These are phyloP conservation scores for Ameiurus melas DNA, from an alignment of 2,113 vertebrate species.

Conservation along the genomic window DNA sequence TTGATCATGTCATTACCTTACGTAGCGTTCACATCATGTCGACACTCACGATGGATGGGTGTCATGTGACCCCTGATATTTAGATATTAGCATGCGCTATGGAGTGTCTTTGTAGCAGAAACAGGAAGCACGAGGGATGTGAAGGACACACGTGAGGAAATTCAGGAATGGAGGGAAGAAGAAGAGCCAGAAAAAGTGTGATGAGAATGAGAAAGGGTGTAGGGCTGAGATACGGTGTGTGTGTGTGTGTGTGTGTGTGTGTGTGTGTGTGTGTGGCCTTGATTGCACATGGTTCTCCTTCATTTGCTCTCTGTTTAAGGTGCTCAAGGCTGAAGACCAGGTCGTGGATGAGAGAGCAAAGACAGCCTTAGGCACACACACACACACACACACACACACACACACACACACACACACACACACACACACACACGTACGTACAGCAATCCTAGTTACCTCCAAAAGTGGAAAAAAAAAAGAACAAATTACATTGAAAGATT, in stretches of 20 bases:
- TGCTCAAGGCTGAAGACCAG: constrained; percentile 42
- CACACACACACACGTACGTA: not conserved
- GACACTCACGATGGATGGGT: not conserved
- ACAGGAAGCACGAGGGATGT: constrained; percentile 61
- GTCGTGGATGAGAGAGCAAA: constrained; percentile 44
- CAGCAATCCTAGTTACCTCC: not conserved
- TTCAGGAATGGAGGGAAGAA: constrained; percentile 34
- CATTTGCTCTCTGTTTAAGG: constrained; percentile 52
- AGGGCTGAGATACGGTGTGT: not conserved
- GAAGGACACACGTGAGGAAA: constrained; percentile 52
- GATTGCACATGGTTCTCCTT: constrained; percentile 38
- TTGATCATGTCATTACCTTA: not conserved
- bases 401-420: not conserved
- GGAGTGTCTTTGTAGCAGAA: constrained; percentile 14
- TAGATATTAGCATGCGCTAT: not conserved
- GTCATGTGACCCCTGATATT: not conserved
- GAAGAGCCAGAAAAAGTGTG: not conserved
- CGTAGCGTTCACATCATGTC: not conserved
- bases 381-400: not conserved
- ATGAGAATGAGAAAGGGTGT: constrained; percentile 15
- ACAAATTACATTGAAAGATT: not conserved
- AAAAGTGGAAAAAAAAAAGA: not conserved
- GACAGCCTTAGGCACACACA: constrained; percentile 20
- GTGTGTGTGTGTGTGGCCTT: not conserved
- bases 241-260: not conserved